Conservation (phyloP, 1,140 invertebrate species). For the Agrypnia vestita region DNA sequence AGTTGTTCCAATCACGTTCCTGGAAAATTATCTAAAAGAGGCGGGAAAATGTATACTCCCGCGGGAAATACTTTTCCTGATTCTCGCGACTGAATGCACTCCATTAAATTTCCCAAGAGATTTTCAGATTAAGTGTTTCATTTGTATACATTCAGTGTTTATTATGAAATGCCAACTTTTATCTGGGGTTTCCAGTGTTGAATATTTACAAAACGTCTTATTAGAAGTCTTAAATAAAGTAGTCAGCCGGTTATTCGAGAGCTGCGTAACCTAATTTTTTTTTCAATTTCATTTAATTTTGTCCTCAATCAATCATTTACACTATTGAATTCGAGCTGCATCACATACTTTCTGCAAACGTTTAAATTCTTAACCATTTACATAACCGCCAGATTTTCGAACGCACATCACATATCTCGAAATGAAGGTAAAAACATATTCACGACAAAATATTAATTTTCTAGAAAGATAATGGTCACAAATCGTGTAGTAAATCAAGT, state of each 20-base stretch:
- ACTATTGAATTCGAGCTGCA: too few species aligned
- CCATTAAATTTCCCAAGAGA: slow-evolving; percentile 28
- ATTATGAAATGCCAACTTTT: slow-evolving; percentile 20
- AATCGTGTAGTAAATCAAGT: too few species aligned
- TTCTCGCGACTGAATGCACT: slow-evolving; percentile 5
- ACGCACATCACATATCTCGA: too few species aligned
- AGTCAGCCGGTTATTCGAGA: background rate
- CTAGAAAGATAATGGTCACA: too few species aligned
- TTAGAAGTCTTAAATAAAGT: slow-evolving; percentile 11
- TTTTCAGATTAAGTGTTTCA: slow-evolving; percentile 20
- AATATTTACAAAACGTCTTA: slow-evolving; percentile 11
- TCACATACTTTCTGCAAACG: too few species aligned
- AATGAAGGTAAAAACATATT: too few species aligned
- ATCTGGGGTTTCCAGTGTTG: background rate
- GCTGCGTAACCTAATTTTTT: too few species aligned
- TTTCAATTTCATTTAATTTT: too few species aligned
- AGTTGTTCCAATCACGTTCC: slow-evolving; percentile 2
- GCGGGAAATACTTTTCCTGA: slow-evolving; percentile 23
- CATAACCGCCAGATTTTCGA: too few species aligned
- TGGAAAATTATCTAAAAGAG: slow-evolving; percentile 7
- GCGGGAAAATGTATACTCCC: background rate
- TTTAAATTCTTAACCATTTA: too few species aligned
- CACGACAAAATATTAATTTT: too few species aligned
- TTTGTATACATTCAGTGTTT: slow-evolving; percentile 30
- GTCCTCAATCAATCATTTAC: too few species aligned